These are phyloP conservation scores for Pachyseris speciosa DNA, from an alignment of 64 coral and sea anemone species.

Conservation along the genomic window DNA sequence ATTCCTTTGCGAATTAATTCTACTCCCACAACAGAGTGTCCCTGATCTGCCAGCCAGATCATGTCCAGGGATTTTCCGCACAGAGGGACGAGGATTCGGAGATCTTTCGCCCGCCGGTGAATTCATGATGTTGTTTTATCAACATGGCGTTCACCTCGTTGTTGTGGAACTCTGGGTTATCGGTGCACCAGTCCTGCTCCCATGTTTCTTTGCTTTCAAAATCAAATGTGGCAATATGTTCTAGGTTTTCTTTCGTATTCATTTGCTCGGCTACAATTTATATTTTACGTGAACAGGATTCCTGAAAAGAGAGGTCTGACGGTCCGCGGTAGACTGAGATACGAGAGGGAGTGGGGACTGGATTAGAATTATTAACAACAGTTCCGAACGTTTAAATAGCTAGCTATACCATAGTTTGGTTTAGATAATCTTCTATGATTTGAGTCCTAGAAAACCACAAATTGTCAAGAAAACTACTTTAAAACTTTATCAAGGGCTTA, in stretches of 20 bases:
- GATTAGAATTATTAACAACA: too few relatives aligned
- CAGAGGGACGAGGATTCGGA: slow-evolving; percentile 65
- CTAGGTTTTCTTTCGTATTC: slow-evolving; percentile 7
- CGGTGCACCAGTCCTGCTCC: slow-evolving; percentile 41
- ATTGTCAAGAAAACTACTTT: too few relatives aligned
- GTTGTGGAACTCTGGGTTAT: slow-evolving; percentile 49
- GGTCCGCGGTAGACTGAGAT: not conserved
- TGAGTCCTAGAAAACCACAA: too few relatives aligned
- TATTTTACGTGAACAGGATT: not conserved
- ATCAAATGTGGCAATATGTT: slow-evolving; percentile 1
- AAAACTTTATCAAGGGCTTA: too few relatives aligned
- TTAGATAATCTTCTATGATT: too few relatives aligned
- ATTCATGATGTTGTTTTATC: slow-evolving; percentile 52
- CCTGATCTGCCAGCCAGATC: slow-evolving; percentile 80
- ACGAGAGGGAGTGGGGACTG: too few relatives aligned
- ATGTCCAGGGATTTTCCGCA: slow-evolving; percentile 88
- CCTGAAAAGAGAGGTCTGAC: too few relatives aligned
- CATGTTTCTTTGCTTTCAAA: slow-evolving; percentile 40
- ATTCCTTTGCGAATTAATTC: slow-evolving; percentile 61
- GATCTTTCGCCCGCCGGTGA: slow-evolving; percentile 48
- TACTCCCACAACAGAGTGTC: slow-evolving; percentile 69
- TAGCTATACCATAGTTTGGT: too few relatives aligned
- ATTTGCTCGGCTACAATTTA: not conserved
- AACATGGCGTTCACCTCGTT: slow-evolving; percentile 55
- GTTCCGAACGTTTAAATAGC: too few relatives aligned